Conservation (phyloP, 1,140 invertebrate genomes). For the Papilio polytes region DNA sequence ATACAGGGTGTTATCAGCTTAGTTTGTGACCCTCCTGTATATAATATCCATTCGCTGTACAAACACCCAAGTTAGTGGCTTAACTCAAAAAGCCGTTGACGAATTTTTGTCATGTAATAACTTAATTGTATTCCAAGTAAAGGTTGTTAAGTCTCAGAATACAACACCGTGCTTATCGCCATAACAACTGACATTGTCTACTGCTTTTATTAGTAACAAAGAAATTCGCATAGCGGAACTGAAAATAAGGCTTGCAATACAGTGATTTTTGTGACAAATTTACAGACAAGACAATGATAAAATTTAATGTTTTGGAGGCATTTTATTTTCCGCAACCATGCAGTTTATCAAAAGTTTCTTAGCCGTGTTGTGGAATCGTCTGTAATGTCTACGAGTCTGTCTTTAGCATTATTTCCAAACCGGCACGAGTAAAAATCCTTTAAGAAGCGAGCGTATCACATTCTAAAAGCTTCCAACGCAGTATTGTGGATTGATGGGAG, state of each 20-base stretch:
- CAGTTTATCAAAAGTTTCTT: no score
- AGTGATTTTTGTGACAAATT: no score
- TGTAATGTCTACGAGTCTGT: no score
- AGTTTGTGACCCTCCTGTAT: not conserved
- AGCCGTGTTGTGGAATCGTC: no score
- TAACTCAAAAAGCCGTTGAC: not conserved
- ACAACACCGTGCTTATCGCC: constrained; percentile 9
- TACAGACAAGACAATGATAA: no score
- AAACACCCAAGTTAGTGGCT: not conserved
- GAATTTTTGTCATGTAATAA: constrained; percentile 15
- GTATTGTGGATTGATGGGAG: no score
- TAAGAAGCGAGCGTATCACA: no score
- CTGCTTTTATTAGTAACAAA: not conserved
- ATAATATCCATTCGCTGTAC: not conserved
- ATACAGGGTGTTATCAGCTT: not conserved
- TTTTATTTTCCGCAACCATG: no score
- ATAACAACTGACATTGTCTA: not conserved
- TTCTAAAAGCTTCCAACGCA: no score
- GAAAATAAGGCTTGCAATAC: not conserved
- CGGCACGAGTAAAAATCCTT: no score
- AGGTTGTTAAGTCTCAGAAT: constrained; percentile 4
- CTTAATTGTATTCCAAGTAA: constrained; percentile 8
- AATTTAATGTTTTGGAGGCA: no score
- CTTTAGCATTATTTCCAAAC: no score
- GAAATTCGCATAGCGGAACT: not conserved